Base-by-base conservation (phyloP, 2,888 invertebrate species). In the Antheraea assamensis region DNA sequence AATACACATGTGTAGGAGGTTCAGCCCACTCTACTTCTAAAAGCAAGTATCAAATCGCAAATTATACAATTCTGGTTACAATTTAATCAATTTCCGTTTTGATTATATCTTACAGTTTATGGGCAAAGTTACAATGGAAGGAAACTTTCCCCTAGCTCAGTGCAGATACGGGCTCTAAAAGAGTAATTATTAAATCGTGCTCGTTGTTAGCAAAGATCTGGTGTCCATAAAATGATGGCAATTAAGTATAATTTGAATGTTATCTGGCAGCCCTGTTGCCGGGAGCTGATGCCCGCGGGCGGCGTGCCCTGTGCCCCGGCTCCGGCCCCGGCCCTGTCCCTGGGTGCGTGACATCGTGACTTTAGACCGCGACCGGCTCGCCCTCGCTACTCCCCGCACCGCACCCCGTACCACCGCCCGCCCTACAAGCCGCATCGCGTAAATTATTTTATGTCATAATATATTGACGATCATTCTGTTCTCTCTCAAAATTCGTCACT, bases 401-500 rank as follows among this genome's bases (percentile, higher is more conserved):
- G 21, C 68, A 7, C 68, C 21, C 24, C 74, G 71, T 74, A 78
- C 75, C 75, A 35, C 5, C 72, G 55, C 79, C 74, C 75, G 74
- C 68, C n/a, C 74, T 27, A 21, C 30, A 64, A 73, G 75, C 79
- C 77, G 75, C 72, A 75, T 75, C 78, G 82, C 79, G 79, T 79
- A 84, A 91, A 90, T 92, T 88, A 91, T 90, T 92, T 90, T 88
- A 90, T 90, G 89, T 88, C 84, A 86, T 88, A 90, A 92, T 90
- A 75, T 89, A 88, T 90, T 89, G 88, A 82, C 87, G 88, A 91
- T 90, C 84, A 89, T 88, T 86, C 83, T 80, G 55, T 74, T 72
- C 74, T 24, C 73, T 71, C 68, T 31, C 35, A 35, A 68, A 35
- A 35, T 42, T 47, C 24, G 21, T n/a, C 47, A 42, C 49, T 47